Evolutionary conservation across 1,140 invertebrate genomes (phyloP), one percentile per base, ranked within the genome.

Genomic region (Hylyphantes graminicola): DNA sequence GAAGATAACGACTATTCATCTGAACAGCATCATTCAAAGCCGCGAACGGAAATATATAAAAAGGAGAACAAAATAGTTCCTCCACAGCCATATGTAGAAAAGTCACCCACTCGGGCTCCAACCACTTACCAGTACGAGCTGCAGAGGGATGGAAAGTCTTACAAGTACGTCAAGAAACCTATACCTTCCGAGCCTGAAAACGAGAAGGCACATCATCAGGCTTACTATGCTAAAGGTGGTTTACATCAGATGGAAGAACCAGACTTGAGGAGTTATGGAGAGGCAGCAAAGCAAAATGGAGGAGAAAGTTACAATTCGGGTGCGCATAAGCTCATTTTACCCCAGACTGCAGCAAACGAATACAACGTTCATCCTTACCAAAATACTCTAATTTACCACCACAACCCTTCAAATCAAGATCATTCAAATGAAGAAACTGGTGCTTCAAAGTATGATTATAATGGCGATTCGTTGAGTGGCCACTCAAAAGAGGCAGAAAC

Each of bases 41-140:
- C 35, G 1, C 35, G 35, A 35, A 35, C 35, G 5, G 35, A 35
- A 35, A 35, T 35, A 1, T 35, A 35, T 5, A 35, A 70, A 17
- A 51, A 1, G n/a, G 50, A n/a, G 10, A 53, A 70, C 9, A 51
- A 53, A 53, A 53, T 19, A 8, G 48, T 53, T 12, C 72, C 7
- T 35, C 35, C 17, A 35, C 15, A 74, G 17, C 48, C 48, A n/a
- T 13, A n/a, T 5, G 35, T 57, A 57, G 53, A n/a, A 13, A 74
- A 57, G 15, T 11, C 70, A 7, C n/a, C 17, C 55, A 35, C 11
- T 4, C 15, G 50, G 3, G 54, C n/a, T 11, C 68, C 68, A 2
- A 21, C 76, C 51, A 78, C 76, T 55, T 78, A 78, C 21, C 76
- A 78, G 12, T 78, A 78, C 48, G 76, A 78, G 35, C 48, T 78